Evolutionary conservation across 1,140 invertebrate genomes (phyloP).

Genomic region (Heliconius congener): DNA sequence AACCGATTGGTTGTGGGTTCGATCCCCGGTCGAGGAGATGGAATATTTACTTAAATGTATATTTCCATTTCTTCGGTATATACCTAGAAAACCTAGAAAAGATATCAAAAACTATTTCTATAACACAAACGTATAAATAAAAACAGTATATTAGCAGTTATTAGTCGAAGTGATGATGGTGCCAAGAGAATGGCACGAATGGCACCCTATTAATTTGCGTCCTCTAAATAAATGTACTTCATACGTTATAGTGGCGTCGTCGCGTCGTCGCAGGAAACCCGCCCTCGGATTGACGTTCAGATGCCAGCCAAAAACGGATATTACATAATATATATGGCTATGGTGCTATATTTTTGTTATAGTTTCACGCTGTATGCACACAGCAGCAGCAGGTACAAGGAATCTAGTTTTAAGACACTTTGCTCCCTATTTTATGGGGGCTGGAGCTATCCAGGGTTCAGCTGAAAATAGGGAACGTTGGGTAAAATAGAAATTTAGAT

Average conservation of each 20-base stretch:
- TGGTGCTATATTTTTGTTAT: too few relatives aligned
- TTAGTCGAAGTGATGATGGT: neutral
- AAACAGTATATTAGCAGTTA: constrained; percentile 4
- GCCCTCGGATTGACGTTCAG: constrained; percentile 54
- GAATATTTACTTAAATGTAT: too few relatives aligned
- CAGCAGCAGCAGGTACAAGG: too few relatives aligned
- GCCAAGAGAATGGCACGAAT: constrained; percentile 45
- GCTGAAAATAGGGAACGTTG: too few relatives aligned
- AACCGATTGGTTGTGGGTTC: too few relatives aligned
- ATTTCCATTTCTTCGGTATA: too few relatives aligned
- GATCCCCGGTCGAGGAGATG: too few relatives aligned
- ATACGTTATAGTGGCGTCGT: constrained; percentile 57
- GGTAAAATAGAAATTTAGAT: too few relatives aligned
- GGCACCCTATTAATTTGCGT: constrained; percentile 67
- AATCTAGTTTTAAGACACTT: too few relatives aligned
- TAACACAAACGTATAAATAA: neutral
- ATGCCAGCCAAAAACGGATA: constrained; percentile 49
- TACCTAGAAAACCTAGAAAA: neutral
- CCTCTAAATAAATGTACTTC: constrained; percentile 66
- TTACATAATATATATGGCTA: neutral
- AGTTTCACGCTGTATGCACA: too few relatives aligned
- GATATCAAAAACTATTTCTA: neutral
- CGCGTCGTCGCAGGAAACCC: constrained; percentile 50
- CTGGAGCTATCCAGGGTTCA: too few relatives aligned
- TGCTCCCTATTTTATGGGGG: too few relatives aligned